Base-by-base conservation (phyloP, 2,113 vertebrate genomes). In the Cottus gobio region DNA sequence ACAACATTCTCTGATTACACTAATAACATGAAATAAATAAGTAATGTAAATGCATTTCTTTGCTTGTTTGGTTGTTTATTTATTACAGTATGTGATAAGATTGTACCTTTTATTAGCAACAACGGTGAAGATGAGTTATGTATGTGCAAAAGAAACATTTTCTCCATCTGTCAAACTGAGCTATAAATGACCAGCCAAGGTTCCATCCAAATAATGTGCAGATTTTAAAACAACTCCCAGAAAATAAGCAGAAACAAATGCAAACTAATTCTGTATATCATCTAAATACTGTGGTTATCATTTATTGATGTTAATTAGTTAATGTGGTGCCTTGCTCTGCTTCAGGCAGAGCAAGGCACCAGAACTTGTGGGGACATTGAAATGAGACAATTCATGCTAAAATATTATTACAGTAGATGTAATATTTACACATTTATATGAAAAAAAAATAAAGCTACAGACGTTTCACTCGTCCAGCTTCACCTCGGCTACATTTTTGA, bases 371-470 rank as follows among this genome's bases (percentile, higher is more conserved):
- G 4, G 4, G 26, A 16, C 26, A 15, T 57, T 57, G 15, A 58
- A 16, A 16, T 12, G 24, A 2, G 24, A 15, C 56, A 30, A 30
- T 8, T 30, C 13, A 30, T 58, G 26, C 56, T 46, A 15, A 48
- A 54, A 24, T 39, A 26, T 42, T 30, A 7, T 24, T 15, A 64
- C 7, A 20, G 9, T n/a, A 16, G 36, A 64, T 26, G 8, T 66
- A 3, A 20, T 28, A 44, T 26, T 64, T 16, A 42, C 4, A 65
- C 24, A 66, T 66, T 30, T 28, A 46, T 28, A 46, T 11, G 18
- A 11, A 42, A 3, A 42, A 42, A 11, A 42, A 42, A 42, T 3
- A 16, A 26, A 26, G 37, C 62, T 44, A 31, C 61, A 48, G 0
- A 16, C 0, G 0, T 26, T 24, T 46, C 15, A 46, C n/a, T 26